Evolutionary conservation across 2,797 vertebrate species (phyloP).

Genomic region (Gallirallus australis): DNA sequence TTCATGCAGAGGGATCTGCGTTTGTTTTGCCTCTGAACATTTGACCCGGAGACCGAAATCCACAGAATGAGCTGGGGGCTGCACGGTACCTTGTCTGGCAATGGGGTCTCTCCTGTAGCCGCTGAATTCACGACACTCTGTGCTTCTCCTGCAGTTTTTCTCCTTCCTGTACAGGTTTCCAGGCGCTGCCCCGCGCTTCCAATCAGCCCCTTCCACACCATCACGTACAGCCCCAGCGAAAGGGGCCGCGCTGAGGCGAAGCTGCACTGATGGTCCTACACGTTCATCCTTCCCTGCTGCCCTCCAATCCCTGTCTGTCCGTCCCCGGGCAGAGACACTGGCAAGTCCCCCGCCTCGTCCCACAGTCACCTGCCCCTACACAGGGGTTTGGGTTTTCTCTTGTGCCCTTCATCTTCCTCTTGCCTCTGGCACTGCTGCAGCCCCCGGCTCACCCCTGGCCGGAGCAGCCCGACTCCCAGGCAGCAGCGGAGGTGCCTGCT

Average conservation of each 20-base stretch:
- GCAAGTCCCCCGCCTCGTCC: background rate
- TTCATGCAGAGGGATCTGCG: slow-evolving; percentile 44
- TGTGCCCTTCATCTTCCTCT: background rate
- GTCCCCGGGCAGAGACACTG: background rate
- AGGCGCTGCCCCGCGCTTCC: background rate
- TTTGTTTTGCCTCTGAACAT: background rate
- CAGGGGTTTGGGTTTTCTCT: background rate
- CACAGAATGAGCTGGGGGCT: background rate
- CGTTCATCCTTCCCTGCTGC: background rate
- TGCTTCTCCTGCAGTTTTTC: slow-evolving; percentile 41
- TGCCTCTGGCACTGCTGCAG: background rate
- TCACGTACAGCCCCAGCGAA: background rate
- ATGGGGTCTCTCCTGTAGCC: background rate
- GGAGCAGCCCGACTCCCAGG: background rate
- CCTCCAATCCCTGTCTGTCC: background rate
- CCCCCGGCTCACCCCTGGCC: background rate
- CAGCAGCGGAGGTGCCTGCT: background rate
- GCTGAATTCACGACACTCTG: background rate
- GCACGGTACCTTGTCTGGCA: background rate
- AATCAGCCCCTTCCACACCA: background rate
- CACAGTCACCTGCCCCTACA: background rate
- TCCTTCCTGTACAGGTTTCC: background rate
- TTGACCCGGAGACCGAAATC: slow-evolving; percentile 4
- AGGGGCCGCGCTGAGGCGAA: background rate
- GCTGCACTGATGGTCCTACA: background rate